Base-by-base conservation (phyloP, 2,113 vertebrate genomes). In the Caranx ignobilis region DNA sequence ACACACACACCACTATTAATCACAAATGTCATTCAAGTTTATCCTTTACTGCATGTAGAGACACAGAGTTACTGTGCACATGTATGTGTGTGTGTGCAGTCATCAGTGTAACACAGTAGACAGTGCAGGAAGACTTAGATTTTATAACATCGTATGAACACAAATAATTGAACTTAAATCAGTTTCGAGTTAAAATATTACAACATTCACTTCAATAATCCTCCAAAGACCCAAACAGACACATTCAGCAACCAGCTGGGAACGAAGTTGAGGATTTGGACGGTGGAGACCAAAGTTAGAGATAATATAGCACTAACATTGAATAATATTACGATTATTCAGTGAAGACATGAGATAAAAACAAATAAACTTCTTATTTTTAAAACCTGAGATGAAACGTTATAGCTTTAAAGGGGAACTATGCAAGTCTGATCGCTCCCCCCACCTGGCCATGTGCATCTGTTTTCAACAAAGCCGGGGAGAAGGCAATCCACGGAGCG, bases 21-120 rank as follows among this genome's bases (percentile, higher is more conserved):
- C 16, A 73, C 2, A 48, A 21, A 54, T 65, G 67, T 52, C 70
- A 61, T 50, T 81, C 52, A 41, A n/a, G 50, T 66, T 59, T 61
- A 26, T 50, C 50, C 15, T 48, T 21, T 21, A 37, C 16, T 62
- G 37, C 18, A 37, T 37, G 47, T 34, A 16, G 12, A 15, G 13
- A 41, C 15, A 41, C 43, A 8, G 59, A 26, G 18, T 13, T 9
- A 11, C 9, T 65, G 61, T 56, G 2, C 12, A 19, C 45, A 26
- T 15, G 6, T 2, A 2, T 48, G 31, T 59, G 15, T 43, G 48
- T 11, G 15, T 43, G 55, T 0, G 10, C 10, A 0, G 3, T 31
- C 6, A 3, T 50, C 18, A n/a, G 6, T 50, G 16, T 34, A 69
- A 60, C 3, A 5, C 5, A 5, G 45, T 4, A 41, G 10, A n/a